Conservation (phyloP, 2,888 invertebrate species). For the Napeogenes sylphis region DNA sequence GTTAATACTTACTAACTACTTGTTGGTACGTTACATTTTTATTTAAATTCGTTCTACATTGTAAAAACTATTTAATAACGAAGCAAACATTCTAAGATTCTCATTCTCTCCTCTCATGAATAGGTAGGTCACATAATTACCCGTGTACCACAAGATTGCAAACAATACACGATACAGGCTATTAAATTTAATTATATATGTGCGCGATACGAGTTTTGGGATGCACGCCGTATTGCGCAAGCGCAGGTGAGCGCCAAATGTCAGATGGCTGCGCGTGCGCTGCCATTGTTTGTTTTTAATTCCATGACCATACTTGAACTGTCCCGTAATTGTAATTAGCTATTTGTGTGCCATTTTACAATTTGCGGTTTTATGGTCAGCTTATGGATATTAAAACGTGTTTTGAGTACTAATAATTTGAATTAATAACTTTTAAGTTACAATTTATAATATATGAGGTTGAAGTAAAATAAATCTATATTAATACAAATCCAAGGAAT, state of each 20-base stretch:
- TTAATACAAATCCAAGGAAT: too few species aligned
- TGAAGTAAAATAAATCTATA: too few species aligned
- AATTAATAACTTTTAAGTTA: too few species aligned
- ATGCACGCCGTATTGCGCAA: conserved; percentile 37
- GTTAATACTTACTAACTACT: conserved; percentile 8
- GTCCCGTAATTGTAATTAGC: conserved; percentile 12
- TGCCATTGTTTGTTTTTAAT: conserved; percentile 32
- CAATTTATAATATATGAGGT: too few species aligned
- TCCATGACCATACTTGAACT: conserved; percentile 17
- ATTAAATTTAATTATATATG: conserved; percentile 31
- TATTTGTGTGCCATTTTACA: conserved; percentile 19
- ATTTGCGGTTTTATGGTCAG: neutral
- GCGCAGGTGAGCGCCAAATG: conserved; percentile 41
- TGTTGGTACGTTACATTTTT: neutral
- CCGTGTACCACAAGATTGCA: conserved; percentile 25
- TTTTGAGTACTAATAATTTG: too few species aligned
- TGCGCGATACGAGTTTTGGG: conserved; percentile 37
- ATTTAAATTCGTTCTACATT: neutral
- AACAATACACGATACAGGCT: conserved; percentile 31
- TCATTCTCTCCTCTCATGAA: conserved; percentile 1
- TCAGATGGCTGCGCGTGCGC: conserved; percentile 43
- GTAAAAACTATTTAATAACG: too few species aligned
- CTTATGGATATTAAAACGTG: conserved; percentile 1
- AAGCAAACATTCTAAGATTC: conserved; percentile 5
- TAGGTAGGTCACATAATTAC: conserved; percentile 25